Evolutionary conservation across 2,797 vertebrate species (phyloP), one percentile per base, ranked within the genome.

Genomic region (Tadarida brasiliensis): DNA sequence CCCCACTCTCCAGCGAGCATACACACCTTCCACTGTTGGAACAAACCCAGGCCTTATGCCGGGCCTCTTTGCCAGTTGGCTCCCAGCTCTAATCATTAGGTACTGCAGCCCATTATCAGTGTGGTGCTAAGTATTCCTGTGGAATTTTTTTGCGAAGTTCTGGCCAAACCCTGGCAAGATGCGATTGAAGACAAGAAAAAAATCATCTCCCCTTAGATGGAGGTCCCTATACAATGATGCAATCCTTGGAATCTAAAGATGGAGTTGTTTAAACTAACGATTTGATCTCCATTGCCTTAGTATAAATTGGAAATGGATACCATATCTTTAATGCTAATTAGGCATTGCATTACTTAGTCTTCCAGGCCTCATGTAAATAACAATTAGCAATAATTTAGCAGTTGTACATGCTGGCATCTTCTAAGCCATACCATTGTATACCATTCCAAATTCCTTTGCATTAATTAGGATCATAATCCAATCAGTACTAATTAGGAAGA

Each of bases 301-400:
- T 91, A 94, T 98, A 98, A 97, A 98, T 98, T 98, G 97, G 97
- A 98, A 98, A 98, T 97, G 96, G 98, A 98, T 98, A 98, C 97
- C 98, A 97, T 98, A 98, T 98, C 98, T 98, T 98, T 98, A 98
- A 98, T 98, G 97, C 94, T 98, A 98, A 98, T 98, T 98, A 98
- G 97, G 95, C 97, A 97, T 95, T 96, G 94, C 98, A 97, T 98
- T 98, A 95, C 98, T 98, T 98, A 98, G 98, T 98, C 98, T 98
- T 98, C 98, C 97, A 98, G 98, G 98, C 98, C 98, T 97, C 67
- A 2, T 97, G 97, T 98, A 99, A 99, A 98, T 98, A 98, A 98
- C 98, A 98, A 98, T 99, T 99, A 98, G 97, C 98, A 98, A 98
- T 98, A 98, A 98, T 98, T 98, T 98, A 98, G 98, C 98, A 98